Percentiles rank a stretch among this genome's conserved stretches.
These are phyloP conservation scores for Sitta europaea DNA, from an alignment of 2,113 vertebrate genomes.

Conservation along the genomic window DNA sequence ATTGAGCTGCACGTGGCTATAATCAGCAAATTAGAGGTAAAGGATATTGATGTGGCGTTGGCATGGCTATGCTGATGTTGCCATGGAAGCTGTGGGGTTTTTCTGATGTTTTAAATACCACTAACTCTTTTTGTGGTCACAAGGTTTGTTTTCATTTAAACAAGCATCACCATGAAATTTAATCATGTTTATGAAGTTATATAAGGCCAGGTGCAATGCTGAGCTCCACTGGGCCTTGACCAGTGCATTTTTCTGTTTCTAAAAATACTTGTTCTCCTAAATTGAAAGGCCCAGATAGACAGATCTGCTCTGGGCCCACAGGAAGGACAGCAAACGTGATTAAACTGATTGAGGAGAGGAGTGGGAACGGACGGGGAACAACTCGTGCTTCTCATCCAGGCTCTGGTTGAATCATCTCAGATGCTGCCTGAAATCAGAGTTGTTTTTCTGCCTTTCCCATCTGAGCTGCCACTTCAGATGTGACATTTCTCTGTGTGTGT, in stretches of 20 bases:
- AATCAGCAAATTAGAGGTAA: background rate
- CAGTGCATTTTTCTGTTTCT: background rate
- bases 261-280: background rate
- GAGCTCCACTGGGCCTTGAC: background rate
- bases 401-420: background rate
- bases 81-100: background rate
- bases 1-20: background rate
- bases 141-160: background rate
- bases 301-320: background rate
- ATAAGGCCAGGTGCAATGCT: background rate
- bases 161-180: background rate
- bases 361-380: background rate
- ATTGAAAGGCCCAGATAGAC: background rate
- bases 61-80: background rate
- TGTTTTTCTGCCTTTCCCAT: constrained; percentile 15
- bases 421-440: background rate
- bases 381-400: background rate
- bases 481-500: background rate
- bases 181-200: background rate
- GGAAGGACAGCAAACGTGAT: background rate
- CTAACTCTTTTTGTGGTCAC: background rate
- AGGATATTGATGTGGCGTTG: background rate
- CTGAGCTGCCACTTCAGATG: constrained; percentile 4
- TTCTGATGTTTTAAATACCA: background rate
- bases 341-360: background rate